Base-by-base conservation (phyloP, 1,140 invertebrate genomes). In the Musca domestica region DNA sequence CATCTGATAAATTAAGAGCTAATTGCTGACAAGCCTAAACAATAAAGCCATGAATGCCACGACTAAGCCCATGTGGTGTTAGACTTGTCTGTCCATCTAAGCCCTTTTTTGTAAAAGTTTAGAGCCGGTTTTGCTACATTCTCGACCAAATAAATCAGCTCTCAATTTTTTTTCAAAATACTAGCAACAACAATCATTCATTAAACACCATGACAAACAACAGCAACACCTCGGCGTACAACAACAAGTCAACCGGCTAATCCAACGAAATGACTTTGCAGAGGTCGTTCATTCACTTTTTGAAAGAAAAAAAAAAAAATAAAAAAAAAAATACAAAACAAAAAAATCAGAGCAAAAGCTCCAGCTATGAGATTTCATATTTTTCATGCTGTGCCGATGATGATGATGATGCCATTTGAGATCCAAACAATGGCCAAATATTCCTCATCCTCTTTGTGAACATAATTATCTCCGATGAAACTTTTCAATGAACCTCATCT, bases 211-310 rank as follows among this genome's bases (percentile, higher is more conserved):
- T 19, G n/a, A 22, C 48, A 19, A 6, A 49, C 15, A 49, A 15
- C 17, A 19, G 15, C 47, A 51, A 14, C 19, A 61, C 2, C 10
- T 41, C 10, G 10, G 2, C 34, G 10, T 10, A 41, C 10, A 41
- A 41, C 34, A 7, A 7, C n/a, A n/a, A n/a, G n/a, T n/a, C n/a
- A 7, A 12, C 4, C 34, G 12, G 34, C 34, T 41, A 41, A 41
- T 41, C 34, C 34, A 41, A 17, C 27, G 4, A 61, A n/a, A 61
- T 61, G 27, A 34, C 27, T 61, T 61, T 61, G 56, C 30, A 34
- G 56, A 61, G 27, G 56, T 61, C 56, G 56, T 61, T 61, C 56
- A 30, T 61, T 61, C 30, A 61, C 56, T 61, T 61, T 19, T 41
- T 1, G n/a, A 25, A 12, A 5, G 14, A 27, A 61, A 61, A 61